Percentiles rank a stretch among this genome's conserved stretches.
These are phyloP conservation scores for Neogale vison DNA, from an alignment of 2,113 vertebrate species.

Conservation along the genomic window DNA sequence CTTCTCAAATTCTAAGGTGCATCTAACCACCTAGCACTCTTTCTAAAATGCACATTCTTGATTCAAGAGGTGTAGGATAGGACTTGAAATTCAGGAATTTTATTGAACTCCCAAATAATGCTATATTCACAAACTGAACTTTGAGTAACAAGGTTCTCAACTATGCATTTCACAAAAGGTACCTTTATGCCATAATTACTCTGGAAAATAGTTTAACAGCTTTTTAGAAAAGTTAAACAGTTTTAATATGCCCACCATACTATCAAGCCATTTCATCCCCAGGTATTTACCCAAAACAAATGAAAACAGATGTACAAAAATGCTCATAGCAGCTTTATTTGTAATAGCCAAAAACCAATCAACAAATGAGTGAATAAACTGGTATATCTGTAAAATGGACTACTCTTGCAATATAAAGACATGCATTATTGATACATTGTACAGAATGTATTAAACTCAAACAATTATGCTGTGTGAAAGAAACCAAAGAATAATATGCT, in stretches of 20 bases:
- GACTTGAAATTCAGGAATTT: neutral
- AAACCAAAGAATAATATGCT: constrained; percentile 3
- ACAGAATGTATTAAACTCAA: neutral
- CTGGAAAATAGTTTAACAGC: neutral
- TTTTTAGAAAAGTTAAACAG: neutral
- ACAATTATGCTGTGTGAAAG: neutral
- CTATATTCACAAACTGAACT: neutral
- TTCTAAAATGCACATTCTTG: neutral
- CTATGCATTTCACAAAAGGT: neutral
- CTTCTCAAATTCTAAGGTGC: neutral
- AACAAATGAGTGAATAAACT: neutral
- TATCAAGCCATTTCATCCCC: neutral
- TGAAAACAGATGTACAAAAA: neutral
- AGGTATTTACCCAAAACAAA: neutral
- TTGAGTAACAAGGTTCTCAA: constrained; percentile 4
- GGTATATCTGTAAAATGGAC: neutral
- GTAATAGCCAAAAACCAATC: neutral
- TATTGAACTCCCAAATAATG: neutral
- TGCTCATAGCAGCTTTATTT: neutral
- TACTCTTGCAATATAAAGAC: neutral
- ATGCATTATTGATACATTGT: neutral
- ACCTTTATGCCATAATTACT: neutral
- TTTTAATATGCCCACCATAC: constrained; percentile 17
- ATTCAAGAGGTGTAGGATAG: neutral
- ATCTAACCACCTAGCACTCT: neutral